A percentile compares a stretch with the other conserved stretches of the same genome.
These are phyloP conservation scores for Zapornia atra DNA, from an alignment of 2,113 vertebrate genomes.

Conservation along the genomic window DNA sequence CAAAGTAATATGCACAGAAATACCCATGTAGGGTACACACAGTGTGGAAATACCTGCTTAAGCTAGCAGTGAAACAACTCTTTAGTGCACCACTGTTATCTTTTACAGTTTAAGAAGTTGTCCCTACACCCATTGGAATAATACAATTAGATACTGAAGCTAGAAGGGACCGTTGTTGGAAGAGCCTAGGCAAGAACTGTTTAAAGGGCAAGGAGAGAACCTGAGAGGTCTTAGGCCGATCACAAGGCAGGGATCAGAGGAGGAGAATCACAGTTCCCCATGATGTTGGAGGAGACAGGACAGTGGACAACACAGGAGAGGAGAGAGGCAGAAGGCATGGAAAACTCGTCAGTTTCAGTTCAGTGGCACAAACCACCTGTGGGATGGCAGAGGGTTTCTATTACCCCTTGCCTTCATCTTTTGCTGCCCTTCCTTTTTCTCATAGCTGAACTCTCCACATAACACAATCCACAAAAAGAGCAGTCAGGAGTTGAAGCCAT, in stretches of 20 bases:
- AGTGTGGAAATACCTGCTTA: neutral
- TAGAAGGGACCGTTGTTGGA: neutral
- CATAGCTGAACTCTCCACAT: neutral
- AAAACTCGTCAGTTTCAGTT: neutral
- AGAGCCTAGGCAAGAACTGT: neutral
- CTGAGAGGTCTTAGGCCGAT: neutral
- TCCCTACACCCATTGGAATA: neutral
- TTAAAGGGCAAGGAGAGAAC: neutral
- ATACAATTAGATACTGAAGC: neutral
- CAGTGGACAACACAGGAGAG: accelerated
- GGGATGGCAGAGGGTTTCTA: neutral
- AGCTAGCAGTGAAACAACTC: neutral
- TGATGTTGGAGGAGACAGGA: accelerated
- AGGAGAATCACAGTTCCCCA: neutral
- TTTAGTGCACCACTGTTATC: neutral
- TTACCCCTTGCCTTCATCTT: neutral
- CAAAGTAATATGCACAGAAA: neutral
- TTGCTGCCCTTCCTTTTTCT: neutral
- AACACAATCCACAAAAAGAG: neutral
- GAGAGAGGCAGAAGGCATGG: neutral
- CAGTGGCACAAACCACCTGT: neutral
- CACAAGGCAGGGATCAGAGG: neutral
- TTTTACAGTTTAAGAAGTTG: neutral
- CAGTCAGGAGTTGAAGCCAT: neutral
- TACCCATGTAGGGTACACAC: neutral